A percentile compares a stretch with the other conserved stretches of the same genome.
phyloP scores from a whole-genome alignment of 2,797 vertebrate species.

The Platyrinchus mystaceus region DNA sequence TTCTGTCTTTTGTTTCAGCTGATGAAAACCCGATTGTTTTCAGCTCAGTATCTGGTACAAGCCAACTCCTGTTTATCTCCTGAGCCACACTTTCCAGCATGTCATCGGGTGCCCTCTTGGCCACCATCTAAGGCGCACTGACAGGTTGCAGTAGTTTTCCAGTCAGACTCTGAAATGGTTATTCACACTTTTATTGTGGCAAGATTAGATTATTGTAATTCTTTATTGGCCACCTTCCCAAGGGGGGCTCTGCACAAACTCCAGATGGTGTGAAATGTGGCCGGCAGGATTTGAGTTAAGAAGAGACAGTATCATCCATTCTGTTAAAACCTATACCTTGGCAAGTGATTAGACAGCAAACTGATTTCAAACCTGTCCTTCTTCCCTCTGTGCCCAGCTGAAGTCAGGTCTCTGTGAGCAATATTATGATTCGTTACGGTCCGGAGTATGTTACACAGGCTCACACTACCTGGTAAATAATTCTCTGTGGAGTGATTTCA shows the following conservation, averaged over 20 bases:
- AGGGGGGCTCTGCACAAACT: constrained; percentile 37
- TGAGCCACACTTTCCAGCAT: not conserved
- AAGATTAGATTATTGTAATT: constrained; percentile 63
- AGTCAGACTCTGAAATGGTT: constrained; percentile 41
- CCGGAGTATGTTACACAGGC: not conserved
- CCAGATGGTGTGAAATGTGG: constrained; percentile 61
- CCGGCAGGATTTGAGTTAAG: constrained; percentile 35
- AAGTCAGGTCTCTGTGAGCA: not conserved
- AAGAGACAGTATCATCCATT: constrained; percentile 18
- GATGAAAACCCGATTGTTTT: not conserved
- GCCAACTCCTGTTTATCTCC: not conserved
- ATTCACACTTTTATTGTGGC: constrained; percentile 34
- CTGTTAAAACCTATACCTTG: constrained; percentile 32
- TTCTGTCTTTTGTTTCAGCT: not conserved
- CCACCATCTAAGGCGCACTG: not conserved
- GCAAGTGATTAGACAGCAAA: constrained; percentile 30
- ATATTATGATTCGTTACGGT: not conserved
- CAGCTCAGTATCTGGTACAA: accelerated
- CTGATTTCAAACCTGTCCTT: not conserved
- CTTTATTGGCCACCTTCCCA: constrained; percentile 43
- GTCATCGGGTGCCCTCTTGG: not conserved
- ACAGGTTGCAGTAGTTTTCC: constrained; percentile 53
- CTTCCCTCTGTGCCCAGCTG: not conserved
- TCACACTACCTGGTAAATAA: not conserved
- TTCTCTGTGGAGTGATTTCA: not conserved